Base-by-base conservation (phyloP, 2,113 vertebrate species). In the Saimiri boliviensis region DNA sequence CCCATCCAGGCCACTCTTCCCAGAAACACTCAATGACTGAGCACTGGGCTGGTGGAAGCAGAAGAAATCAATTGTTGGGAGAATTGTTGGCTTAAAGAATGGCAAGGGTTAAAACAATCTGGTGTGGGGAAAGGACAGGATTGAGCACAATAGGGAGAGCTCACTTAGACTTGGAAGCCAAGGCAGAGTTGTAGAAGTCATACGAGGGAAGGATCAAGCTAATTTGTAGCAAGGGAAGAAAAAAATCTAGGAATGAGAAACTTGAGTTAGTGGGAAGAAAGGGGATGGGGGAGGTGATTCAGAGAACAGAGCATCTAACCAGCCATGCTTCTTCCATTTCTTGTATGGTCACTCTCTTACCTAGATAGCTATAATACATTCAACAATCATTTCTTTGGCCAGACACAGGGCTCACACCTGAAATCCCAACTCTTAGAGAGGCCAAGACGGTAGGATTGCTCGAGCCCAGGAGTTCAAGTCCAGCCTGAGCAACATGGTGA, bases 241-340 rank as follows among this genome's bases (percentile, higher is more conserved):
- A 70, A 89, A 54, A 21, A 3, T 23, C 37, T n/a, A 37, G 47
- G 42, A 86, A 86, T 32, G 14, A 73, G 25, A 21, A 77, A n/a
- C 37, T 89, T 73, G 60, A 63, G 10, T 73, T 30, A 32, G 27
- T 66, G 58, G 14, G 42, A 52, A 52, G 52, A 52, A 16, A 16
- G 52, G 1, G 16, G 52, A 16, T 52, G 5, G 52, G 52, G 52
- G 52, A 52, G 52, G 32, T 85, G 45, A 89, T 30, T 42, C 19
- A 66, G 45, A 73, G 49, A 49, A 49, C 60, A 71, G 60, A 42
- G 30, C 32, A 40, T 58, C 52, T 92, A 47, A 66, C 5, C 35
- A 68, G 32, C 5, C 25, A 35, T 47, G 63, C 86, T 95, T 66
- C 54, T 81, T 90, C 63, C 71, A 14, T 19, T 86, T 95, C n/a